Percentiles rank a stretch among this genome's conserved stretches.
phyloP scores from a whole-genome alignment of 2,797 vertebrate species.

The Paratrypauchen microcephalus region DNA sequence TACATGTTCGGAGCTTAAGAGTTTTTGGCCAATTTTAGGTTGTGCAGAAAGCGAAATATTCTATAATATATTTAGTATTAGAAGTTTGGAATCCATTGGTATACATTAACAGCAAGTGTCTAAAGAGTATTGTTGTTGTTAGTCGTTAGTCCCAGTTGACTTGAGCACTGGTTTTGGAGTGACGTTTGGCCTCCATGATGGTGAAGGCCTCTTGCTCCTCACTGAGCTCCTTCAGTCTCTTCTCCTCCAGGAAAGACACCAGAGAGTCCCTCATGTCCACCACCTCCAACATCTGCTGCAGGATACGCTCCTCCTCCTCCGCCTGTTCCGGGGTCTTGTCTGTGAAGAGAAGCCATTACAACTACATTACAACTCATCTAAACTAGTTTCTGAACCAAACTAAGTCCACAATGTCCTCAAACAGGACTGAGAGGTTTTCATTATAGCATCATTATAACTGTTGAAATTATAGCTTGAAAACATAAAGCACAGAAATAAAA shows the following conservation, averaged over 20 bases:
- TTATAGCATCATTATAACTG: no score
- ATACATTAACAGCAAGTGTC: no score
- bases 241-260: constrained; percentile 87
- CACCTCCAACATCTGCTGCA: constrained; percentile 85
- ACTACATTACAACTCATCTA: no score
- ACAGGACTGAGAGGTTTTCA: no score
- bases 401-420: background rate
- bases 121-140: constrained; percentile 17
- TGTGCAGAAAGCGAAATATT: no score
- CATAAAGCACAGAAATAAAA: background rate
- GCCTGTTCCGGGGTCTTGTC: constrained; percentile 81
- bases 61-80: no score
- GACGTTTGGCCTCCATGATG: constrained; percentile 73
- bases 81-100: no score
- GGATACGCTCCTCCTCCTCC: constrained; percentile 75
- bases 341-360: constrained; percentile 44
- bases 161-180: constrained; percentile 63
- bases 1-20: no score
- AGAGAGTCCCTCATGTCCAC: constrained; percentile 88
- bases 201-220: constrained; percentile 63
- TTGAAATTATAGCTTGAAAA: no score
- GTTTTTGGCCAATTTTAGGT: no score
- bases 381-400: background rate
- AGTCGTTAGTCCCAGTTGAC: constrained; percentile 72
- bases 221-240: constrained; percentile 84